A percentile compares a stretch with the other conserved stretches of the same genome.
These are phyloP conservation scores for Shinisaurus crocodilurus DNA, from an alignment of 2,113 vertebrate species.

Conservation along the genomic window DNA sequence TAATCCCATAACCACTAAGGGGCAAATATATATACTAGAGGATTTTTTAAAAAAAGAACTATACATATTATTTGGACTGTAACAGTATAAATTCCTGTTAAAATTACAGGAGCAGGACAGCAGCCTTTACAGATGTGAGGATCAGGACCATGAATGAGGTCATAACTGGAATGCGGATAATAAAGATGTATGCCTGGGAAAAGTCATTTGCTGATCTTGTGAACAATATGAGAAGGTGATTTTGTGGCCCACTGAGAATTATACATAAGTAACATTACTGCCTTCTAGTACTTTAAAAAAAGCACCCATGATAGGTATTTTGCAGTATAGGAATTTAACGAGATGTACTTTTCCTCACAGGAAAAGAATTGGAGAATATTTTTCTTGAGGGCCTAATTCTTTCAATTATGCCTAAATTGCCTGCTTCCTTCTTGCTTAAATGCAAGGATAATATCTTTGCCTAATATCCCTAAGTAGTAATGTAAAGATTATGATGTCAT, in stretches of 20 bases:
- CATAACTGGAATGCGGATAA: constrained; percentile 94
- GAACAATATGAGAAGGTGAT: constrained; percentile 86
- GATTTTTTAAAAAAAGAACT: not conserved
- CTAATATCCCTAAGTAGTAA: not conserved
- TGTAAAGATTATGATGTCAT: not conserved
- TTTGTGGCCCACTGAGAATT: constrained; percentile 12
- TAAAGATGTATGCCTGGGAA: constrained; percentile 99
- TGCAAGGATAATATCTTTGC: not conserved
- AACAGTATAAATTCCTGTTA: constrained; percentile 25
- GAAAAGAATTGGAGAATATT: not conserved
- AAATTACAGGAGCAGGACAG: constrained; percentile 85
- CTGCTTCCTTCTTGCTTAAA: not conserved
- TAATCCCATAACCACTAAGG: not conserved
- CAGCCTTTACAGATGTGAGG: constrained; percentile 86
- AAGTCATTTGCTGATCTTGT: constrained; percentile 90
- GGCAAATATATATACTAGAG: not conserved
- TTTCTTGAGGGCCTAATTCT: not conserved
- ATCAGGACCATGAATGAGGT: constrained; percentile 98
- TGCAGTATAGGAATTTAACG: not conserved
- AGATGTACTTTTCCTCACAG: not conserved
- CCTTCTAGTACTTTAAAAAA: not conserved
- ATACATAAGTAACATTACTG: not conserved
- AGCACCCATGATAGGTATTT: not conserved
- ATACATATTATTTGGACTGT: not conserved
- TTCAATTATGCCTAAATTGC: not conserved